Evolutionary conservation across 2,888 invertebrate genomes (phyloP).

Genomic region (Nycteola revayana): DNA sequence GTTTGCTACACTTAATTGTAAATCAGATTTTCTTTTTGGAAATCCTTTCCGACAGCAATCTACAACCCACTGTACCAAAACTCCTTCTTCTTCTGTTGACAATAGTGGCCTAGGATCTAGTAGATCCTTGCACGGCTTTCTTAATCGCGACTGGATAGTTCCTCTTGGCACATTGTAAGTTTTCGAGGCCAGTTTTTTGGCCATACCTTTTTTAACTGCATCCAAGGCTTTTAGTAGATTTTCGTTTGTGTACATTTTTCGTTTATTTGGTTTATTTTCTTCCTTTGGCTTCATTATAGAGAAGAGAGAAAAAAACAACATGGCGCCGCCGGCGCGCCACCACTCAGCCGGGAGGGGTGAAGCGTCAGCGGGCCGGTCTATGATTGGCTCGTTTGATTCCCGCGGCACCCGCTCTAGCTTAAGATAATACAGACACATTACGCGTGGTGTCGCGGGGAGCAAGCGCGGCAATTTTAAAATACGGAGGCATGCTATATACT

Average conservation of each 20-base stretch:
- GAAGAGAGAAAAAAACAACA: no score
- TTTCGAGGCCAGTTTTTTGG: conserved; percentile 7
- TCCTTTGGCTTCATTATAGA: no score
- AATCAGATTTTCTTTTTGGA: conserved; percentile 32
- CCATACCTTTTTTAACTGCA: conserved; percentile 5
- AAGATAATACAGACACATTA: no score
- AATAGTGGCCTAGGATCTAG: neutral
- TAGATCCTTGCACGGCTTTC: neutral
- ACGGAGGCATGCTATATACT: no score
- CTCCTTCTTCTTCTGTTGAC: conserved; percentile 30
- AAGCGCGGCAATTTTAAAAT: no score
- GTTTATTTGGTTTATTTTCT: no score
- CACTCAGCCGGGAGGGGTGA: no score
- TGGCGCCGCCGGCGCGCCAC: no score
- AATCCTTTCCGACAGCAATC: conserved; percentile 38
- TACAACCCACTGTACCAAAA: conserved; percentile 38
- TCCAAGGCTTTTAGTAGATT: conserved; percentile 5
- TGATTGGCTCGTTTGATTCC: no score
- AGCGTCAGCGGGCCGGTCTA: no score
- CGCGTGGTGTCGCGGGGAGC: no score
- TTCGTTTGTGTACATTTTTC: conserved; percentile 1
- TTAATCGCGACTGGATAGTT: neutral
- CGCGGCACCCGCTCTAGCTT: no score
- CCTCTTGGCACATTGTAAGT: conserved; percentile 1
- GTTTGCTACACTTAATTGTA: conserved; percentile 1